These are phyloP conservation scores for Hylyphantes graminicola DNA, from an alignment of 1,140 invertebrate genomes.

Conservation along the genomic window DNA sequence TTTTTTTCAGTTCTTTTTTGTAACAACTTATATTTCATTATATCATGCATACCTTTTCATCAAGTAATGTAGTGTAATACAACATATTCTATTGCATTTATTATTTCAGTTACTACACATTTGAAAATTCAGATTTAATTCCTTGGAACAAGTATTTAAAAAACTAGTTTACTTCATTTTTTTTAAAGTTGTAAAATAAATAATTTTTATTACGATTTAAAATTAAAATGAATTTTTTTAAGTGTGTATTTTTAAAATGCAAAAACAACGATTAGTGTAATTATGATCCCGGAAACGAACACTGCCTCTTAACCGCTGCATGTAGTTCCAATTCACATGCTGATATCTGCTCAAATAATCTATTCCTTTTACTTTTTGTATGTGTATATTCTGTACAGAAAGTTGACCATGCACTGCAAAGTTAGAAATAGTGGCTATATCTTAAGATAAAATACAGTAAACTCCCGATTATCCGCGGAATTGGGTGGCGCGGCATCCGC, in stretches of 20 bases:
- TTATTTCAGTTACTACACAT: too few relatives aligned
- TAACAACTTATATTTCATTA: too few relatives aligned
- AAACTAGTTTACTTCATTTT: neutral
- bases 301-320: neutral
- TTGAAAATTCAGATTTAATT: too few relatives aligned
- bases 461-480: too few relatives aligned
- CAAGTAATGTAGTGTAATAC: too few relatives aligned
- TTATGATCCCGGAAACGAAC: neutral
- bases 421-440: neutral
- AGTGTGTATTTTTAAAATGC: neutral
- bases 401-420: neutral
- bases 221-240: neutral
- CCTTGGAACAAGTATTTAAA: neutral
- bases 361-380: neutral
- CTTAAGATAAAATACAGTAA: constrained; percentile 2
- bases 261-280: neutral
- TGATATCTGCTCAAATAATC: constrained; percentile 11
- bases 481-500: too few relatives aligned
- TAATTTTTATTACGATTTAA: neutral
- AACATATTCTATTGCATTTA: too few relatives aligned
- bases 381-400: neutral
- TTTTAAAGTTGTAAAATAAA: neutral
- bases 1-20: neutral
- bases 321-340: neutral
- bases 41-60: too few relatives aligned